Evolutionary conservation across 2,113 vertebrate genomes (phyloP).

Genomic region (Hassar affinis): DNA sequence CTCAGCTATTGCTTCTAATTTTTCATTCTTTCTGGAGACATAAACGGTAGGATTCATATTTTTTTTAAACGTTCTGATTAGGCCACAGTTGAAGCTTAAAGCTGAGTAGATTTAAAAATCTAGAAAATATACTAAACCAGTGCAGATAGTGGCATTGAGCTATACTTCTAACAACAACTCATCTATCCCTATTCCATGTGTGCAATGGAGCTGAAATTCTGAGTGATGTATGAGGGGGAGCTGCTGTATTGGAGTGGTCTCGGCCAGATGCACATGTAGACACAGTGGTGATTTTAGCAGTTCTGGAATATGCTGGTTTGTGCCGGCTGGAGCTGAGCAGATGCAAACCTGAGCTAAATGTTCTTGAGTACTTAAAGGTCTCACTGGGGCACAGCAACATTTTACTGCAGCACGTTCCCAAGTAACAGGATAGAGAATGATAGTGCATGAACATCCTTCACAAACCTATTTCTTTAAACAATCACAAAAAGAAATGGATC

Average conservation of each 20-base stretch:
- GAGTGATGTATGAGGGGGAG: not conserved
- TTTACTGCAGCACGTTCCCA: not conserved
- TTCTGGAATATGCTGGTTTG: constrained; percentile 30
- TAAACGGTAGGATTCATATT: too few relatives aligned
- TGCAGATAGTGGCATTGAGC: not conserved
- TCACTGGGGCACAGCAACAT: not conserved
- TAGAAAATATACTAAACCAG: not conserved
- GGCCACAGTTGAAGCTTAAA: not conserved
- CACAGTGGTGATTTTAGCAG: not conserved
- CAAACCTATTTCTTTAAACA: not conserved
- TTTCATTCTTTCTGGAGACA: too few relatives aligned
- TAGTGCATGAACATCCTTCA: not conserved
- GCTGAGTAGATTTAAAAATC: not conserved
- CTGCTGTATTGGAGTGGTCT: constrained; percentile 22
- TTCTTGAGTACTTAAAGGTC: not conserved
- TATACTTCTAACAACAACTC: not conserved
- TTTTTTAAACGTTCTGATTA: not conserved
- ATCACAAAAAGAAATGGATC: not conserved
- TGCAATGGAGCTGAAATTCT: not conserved
- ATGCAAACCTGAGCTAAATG: constrained; percentile 13
- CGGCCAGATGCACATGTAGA: constrained; percentile 18
- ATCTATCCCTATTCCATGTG: not conserved
- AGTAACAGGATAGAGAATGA: not conserved
- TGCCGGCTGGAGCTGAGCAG: constrained; percentile 5
- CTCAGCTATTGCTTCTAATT: too few relatives aligned